phyloP scores from a whole-genome alignment of 2,888 invertebrate species.

The Apomyelois bistriatella region DNA sequence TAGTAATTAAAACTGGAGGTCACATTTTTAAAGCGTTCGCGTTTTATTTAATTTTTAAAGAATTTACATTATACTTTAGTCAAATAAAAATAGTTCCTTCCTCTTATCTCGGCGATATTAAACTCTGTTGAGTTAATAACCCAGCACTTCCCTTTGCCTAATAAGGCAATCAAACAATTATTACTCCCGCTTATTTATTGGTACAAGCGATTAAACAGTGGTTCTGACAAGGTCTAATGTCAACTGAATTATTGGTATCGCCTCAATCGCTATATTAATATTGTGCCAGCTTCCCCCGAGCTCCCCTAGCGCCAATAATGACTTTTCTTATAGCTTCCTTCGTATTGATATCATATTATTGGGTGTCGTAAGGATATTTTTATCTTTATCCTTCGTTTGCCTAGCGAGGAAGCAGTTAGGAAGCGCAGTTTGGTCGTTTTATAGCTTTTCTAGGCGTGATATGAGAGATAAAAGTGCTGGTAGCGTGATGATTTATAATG shows the following conservation, averaged over 20 bases:
- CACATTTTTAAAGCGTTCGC: no score
- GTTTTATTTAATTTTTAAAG: no score
- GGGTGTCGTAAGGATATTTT: not conserved
- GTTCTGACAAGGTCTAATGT: slow-evolving; percentile 11
- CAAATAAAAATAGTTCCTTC: not conserved
- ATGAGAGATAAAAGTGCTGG: not conserved
- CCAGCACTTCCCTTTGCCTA: not conserved
- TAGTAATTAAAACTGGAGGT: no score
- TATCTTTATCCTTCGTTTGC: not conserved
- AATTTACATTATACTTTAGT: no score
- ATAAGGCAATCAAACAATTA: slow-evolving; percentile 12
- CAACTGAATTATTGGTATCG: slow-evolving; percentile 12
- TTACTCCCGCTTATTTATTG: slow-evolving; percentile 8
- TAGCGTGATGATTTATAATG: not conserved
- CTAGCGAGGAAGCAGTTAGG: not conserved
- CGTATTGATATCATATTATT: slow-evolving; percentile 8
- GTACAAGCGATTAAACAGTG: slow-evolving; percentile 10
- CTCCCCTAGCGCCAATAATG: not conserved
- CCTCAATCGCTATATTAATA: slow-evolving; percentile 9
- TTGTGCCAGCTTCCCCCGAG: not conserved
- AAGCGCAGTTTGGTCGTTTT: not conserved
- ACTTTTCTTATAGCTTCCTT: slow-evolving; percentile 9
- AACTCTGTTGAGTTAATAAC: not conserved
- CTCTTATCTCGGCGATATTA: not conserved
- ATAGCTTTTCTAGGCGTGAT: not conserved